Conservation (phyloP, 2,888 invertebrate species). For the Antheraea assamensis region DNA sequence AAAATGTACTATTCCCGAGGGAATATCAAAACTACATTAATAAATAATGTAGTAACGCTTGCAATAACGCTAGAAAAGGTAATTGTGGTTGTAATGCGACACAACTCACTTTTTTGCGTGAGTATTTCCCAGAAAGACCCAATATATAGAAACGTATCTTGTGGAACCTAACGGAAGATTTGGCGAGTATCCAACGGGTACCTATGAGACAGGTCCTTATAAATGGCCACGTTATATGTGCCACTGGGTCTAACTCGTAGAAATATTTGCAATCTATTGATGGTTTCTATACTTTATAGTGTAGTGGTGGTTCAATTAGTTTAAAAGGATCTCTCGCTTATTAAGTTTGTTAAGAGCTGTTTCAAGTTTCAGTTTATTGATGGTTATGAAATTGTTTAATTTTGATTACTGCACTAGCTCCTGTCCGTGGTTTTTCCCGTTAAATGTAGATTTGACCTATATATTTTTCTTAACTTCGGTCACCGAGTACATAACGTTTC, state of each 20-base stretch:
- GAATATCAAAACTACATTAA: too few species aligned
- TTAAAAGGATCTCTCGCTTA: not conserved
- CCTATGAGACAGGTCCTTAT: slow-evolving; percentile 35
- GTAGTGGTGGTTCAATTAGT: not conserved
- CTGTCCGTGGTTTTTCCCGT: too few species aligned
- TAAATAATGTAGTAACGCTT: too few species aligned
- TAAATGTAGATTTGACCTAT: too few species aligned
- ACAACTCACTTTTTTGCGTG: too few species aligned
- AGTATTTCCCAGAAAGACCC: too few species aligned
- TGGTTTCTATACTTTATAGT: not conserved
- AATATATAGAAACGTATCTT: not conserved
- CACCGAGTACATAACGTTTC: too few species aligned
- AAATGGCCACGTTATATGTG: slow-evolving; percentile 32
- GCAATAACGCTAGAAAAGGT: too few species aligned
- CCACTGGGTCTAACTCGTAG: slow-evolving; percentile 39
- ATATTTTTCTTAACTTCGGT: too few species aligned
- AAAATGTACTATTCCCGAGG: too few species aligned
- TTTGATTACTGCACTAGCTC: not conserved
- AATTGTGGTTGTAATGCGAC: too few species aligned
- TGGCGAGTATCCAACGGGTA: slow-evolving; percentile 51
- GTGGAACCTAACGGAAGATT: slow-evolving; percentile 32
- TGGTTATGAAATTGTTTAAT: not conserved
- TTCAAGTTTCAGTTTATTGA: too few species aligned
- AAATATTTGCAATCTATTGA: slow-evolving; percentile 37
- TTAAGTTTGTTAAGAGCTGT: not conserved